phyloP scores from a whole-genome alignment of 2,888 invertebrate genomes.

The Drosophila neonasuta region DNA sequence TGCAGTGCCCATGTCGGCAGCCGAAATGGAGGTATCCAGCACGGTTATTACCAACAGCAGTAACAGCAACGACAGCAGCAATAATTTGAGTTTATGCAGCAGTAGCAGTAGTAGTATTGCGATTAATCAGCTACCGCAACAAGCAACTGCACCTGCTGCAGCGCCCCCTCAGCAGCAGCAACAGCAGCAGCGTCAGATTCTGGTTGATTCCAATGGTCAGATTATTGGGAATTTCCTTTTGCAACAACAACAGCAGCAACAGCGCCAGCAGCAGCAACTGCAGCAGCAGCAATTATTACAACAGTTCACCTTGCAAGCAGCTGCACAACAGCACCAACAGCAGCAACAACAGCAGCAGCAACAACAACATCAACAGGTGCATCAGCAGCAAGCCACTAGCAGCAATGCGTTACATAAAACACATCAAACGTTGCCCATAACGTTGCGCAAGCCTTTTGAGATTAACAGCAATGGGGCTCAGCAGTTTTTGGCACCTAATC shows the following conservation, averaged over 20 bases:
- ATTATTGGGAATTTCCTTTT: constrained; percentile 80
- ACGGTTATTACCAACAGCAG: constrained; percentile 82
- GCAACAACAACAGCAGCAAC: constrained; percentile 68
- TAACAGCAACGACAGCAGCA: constrained; percentile 80
- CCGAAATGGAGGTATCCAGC: constrained; percentile 85
- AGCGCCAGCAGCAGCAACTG: constrained; percentile 61
- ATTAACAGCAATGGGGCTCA: constrained; percentile 73
- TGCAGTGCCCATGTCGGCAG: constrained; percentile 84
- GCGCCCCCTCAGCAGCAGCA: constrained; percentile 72
- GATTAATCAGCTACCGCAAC: constrained; percentile 56
- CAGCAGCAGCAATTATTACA: constrained; percentile 55
- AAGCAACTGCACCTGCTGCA: constrained; percentile 39
- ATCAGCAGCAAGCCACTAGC: constrained; percentile 66
- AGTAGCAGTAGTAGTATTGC: constrained; percentile 62
- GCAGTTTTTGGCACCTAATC: constrained; percentile 66
- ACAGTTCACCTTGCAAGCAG: constrained; percentile 61
- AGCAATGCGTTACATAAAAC: constrained; percentile 61
- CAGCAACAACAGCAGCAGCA: constrained; percentile 58
- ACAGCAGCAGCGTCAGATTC: constrained; percentile 77
- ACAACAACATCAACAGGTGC: constrained; percentile 59
- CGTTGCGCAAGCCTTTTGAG: constrained; percentile 70
- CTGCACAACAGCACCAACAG: constrained; percentile 65
- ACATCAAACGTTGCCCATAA: constrained; percentile 64
- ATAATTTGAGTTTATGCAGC: constrained; percentile 78
- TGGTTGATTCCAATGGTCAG: constrained; percentile 81